Conservation (phyloP, 2,113 vertebrate genomes). For the Solenodon paradoxus region DNA sequence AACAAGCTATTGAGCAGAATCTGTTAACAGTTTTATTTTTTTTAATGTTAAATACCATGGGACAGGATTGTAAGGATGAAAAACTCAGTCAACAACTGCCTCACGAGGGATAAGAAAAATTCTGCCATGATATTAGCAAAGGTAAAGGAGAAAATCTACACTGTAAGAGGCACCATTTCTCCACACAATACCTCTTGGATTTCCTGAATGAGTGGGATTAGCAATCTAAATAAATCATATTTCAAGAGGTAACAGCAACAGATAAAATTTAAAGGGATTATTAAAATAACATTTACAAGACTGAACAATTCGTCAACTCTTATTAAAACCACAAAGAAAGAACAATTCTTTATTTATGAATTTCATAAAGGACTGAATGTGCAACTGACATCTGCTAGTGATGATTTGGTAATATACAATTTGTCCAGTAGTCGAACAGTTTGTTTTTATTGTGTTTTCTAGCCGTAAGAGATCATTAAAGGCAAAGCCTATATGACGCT, state of each 20-base stretch:
- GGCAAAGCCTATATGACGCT: slow-evolving; percentile 92
- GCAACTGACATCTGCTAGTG: slow-evolving; percentile 87
- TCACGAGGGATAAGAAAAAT: slow-evolving; percentile 91
- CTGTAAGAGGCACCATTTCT: slow-evolving; percentile 92
- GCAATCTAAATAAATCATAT: slow-evolving; percentile 90
- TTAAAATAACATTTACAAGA: slow-evolving; percentile 99
- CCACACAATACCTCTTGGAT: slow-evolving; percentile 89
- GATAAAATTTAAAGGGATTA: slow-evolving; percentile 95
- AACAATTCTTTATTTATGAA: slow-evolving; percentile 87
- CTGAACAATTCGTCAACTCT: slow-evolving; percentile 92
- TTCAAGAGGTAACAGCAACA: slow-evolving; percentile 92
- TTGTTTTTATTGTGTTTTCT: slow-evolving; percentile 86
- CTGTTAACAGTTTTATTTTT: slow-evolving; percentile 91
- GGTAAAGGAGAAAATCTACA: slow-evolving; percentile 92
- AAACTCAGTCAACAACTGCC: slow-evolving; percentile 92
- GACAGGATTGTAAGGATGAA: slow-evolving; percentile 93
- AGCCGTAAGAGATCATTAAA: slow-evolving; percentile 91
- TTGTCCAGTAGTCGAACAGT: slow-evolving; percentile 86
- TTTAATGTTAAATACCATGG: slow-evolving; percentile 94
- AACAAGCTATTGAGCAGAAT: slow-evolving; percentile 86
- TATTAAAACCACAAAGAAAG: slow-evolving; percentile 93
- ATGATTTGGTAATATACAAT: slow-evolving; percentile 84
- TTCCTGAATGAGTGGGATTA: slow-evolving; percentile 91
- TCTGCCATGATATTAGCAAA: slow-evolving; percentile 94
- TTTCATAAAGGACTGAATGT: slow-evolving; percentile 88